Percentiles rank a stretch among this genome's conserved stretches.
These are phyloP conservation scores for Acanthornis magna DNA, from an alignment of 2,797 vertebrate genomes.

Conservation along the genomic window DNA sequence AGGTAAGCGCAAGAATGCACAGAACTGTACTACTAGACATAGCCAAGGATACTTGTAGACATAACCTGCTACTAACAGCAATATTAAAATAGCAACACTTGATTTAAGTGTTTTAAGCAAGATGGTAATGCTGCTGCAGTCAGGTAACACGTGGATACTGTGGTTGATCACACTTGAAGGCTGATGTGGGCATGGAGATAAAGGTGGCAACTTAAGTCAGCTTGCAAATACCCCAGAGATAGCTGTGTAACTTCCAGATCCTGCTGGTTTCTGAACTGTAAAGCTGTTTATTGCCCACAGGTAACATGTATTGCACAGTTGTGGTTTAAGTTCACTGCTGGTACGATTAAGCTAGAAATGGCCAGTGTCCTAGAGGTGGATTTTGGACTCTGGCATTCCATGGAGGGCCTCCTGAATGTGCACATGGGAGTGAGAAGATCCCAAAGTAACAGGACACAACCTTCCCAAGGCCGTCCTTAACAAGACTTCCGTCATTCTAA, in stretches of 20 bases:
- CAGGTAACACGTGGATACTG: background rate
- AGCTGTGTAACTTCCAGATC: background rate
- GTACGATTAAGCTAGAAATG: background rate
- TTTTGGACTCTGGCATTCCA: background rate
- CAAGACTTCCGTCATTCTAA: background rate
- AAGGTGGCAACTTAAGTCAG: background rate
- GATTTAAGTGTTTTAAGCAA: background rate
- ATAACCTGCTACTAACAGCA: background rate
- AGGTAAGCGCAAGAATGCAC: background rate
- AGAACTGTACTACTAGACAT: background rate
- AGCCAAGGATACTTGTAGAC: background rate
- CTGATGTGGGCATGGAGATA: background rate
- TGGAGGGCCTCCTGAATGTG: background rate
- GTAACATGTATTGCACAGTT: background rate
- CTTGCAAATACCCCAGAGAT: background rate
- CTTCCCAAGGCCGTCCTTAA: background rate
- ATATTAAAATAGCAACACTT: background rate
- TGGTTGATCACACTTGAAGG: background rate
- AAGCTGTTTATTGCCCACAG: background rate
- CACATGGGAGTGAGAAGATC: background rate
- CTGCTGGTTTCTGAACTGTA: background rate
- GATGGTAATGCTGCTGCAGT: background rate
- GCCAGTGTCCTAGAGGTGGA: background rate
- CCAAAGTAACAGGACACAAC: background rate
- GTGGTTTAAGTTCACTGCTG: background rate